Evolutionary conservation across 2,797 vertebrate species (phyloP), one percentile per base, ranked within the genome.

Genomic region (Austrolebias charrua): DNA sequence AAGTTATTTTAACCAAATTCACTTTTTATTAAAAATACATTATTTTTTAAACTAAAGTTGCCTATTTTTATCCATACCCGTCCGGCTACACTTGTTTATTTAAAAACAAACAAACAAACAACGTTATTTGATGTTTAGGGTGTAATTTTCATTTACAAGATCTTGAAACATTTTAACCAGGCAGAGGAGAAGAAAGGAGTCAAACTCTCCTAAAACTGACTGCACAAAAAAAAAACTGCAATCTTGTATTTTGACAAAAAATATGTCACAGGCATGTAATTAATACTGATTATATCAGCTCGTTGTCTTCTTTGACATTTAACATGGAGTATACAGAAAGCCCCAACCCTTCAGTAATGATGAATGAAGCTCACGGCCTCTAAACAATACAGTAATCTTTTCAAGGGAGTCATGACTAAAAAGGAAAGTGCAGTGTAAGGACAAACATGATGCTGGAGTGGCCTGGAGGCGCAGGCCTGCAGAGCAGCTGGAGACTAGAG

Each of bases 381-480:
- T 53, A 78, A 75, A 88, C 76, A 85, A 83, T 66, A 88, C 76
- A 85, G 82, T 66, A 69, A 64, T 55, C 70, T 72, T 77, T 79
- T 79, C 71, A 61, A 35, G 45, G 59, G 57, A 42, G 57, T 56
- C 57, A 64, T 19, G 49, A 78, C 71, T 44, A 67, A 77, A 80
- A 75, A 71, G 79, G 70, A 85, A 88, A 88, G 65, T 74, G 69
- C 76, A 52, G 76, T 69, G 48, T 72, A 57, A 82, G 83, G 86
- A 87, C 73, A 88, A 90, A 88, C 76, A 80, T 86, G 75, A 67
- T 70, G 73, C 80, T 71, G 64, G 20, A 62, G 75, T 4, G 18
- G 73, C 72, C 54, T 49, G 24, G 72, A 81, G 78, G 81, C 61
- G 49, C 62, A 71, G 58, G 58, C 20, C 11, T 2, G 55, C 64